phyloP scores from a whole-genome alignment of 2,888 invertebrate genomes.

The Thymelicus acteon region DNA sequence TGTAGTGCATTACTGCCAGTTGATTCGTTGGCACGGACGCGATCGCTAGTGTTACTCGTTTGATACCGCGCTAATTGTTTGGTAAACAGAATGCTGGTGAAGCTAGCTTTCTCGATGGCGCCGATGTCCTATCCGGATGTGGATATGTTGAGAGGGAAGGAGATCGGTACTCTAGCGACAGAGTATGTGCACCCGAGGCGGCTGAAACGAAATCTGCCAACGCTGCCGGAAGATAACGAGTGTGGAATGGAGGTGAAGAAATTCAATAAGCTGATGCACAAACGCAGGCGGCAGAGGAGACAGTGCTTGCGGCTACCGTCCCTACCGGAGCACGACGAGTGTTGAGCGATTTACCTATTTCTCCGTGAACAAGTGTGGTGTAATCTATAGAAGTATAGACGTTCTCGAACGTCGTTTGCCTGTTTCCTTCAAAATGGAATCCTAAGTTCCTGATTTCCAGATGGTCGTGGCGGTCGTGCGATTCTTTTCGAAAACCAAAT shows the following conservation, averaged over 20 bases:
- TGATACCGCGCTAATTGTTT: slow-evolving; percentile 34
- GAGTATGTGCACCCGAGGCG: slow-evolving; percentile 71
- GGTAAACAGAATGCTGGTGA: slow-evolving; percentile 63
- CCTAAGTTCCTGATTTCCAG: slow-evolving; percentile 21
- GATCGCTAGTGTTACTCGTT: slow-evolving; percentile 51
- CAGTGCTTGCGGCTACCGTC: slow-evolving; percentile 65
- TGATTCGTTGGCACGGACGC: slow-evolving; percentile 50
- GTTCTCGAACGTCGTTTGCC: slow-evolving; percentile 16
- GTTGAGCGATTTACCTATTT: slow-evolving; percentile 52
- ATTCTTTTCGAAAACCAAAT: slow-evolving; percentile 32
- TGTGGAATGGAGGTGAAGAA: slow-evolving; percentile 68
- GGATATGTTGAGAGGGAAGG: slow-evolving; percentile 70
- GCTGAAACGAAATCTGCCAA: slow-evolving; percentile 66
- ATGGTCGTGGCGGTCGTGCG: slow-evolving; percentile 10
- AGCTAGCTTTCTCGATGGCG: slow-evolving; percentile 63
- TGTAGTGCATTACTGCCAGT: slow-evolving; percentile 48
- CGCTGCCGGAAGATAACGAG: slow-evolving; percentile 75
- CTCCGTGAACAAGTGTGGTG: slow-evolving; percentile 9
- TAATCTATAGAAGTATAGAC: background rate
- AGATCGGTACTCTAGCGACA: slow-evolving; percentile 64
- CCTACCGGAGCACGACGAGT: slow-evolving; percentile 71
- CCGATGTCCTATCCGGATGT: slow-evolving; percentile 64
- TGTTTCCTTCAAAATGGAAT: slow-evolving; percentile 16
- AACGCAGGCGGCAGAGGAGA: slow-evolving; percentile 64
- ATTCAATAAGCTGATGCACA: slow-evolving; percentile 57